Evolutionary conservation across 2,888 invertebrate genomes (phyloP).

Genomic region (Stratiomys singularior): DNA sequence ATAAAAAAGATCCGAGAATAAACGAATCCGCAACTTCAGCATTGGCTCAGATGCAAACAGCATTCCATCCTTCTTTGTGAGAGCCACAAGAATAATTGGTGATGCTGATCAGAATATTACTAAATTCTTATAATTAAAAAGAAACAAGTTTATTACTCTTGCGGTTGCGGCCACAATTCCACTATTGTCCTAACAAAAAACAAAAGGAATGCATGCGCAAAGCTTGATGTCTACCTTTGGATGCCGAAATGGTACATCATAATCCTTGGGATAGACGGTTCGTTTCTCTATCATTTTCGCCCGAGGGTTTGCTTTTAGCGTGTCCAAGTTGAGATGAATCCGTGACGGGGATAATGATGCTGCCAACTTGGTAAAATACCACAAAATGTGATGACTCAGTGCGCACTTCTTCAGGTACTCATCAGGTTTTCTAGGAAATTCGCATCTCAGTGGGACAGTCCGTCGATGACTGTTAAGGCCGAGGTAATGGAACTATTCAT

Average conservation of each 20-base stretch:
- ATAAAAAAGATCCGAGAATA: slow-evolving; percentile 21
- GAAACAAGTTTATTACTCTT: slow-evolving; percentile 1
- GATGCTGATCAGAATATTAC: slow-evolving; percentile 18
- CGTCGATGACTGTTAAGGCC: background rate
- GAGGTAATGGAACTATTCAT: background rate
- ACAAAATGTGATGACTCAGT: slow-evolving; percentile 31
- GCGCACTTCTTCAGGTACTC: slow-evolving; percentile 15
- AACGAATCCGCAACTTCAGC: background rate
- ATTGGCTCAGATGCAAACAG: background rate
- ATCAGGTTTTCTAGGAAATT: slow-evolving; percentile 33
- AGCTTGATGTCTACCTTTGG: slow-evolving; percentile 35
- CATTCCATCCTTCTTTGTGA: background rate
- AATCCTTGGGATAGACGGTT: slow-evolving; percentile 39
- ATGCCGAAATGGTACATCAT: slow-evolving; percentile 42
- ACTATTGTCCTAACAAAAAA: too few relatives aligned
- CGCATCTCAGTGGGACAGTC: slow-evolving; percentile 19
- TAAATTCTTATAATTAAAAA: slow-evolving; percentile 19
- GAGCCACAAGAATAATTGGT: background rate
- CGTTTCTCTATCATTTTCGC: slow-evolving; percentile 36
- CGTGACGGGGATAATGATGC: background rate
- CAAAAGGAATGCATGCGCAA: background rate
- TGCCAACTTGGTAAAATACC: slow-evolving; percentile 18
- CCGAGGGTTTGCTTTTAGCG: background rate
- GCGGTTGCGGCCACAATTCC: background rate
- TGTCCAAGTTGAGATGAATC: background rate